phyloP scores from a whole-genome alignment of 2,888 invertebrate genomes.

The Carcina quercana region DNA sequence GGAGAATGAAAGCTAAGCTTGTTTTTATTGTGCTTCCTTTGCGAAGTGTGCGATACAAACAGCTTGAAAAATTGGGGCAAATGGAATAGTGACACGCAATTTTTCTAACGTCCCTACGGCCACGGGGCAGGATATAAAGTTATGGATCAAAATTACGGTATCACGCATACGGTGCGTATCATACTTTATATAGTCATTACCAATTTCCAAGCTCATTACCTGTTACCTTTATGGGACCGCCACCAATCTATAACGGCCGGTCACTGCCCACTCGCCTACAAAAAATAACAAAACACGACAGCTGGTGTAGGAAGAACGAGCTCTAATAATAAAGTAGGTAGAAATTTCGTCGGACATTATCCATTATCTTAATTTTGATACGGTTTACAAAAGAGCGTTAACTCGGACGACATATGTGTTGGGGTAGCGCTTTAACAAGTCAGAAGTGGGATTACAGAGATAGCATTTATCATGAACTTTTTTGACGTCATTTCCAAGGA shows the following conservation, averaged over 20 bases:
- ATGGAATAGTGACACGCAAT: slow-evolving; percentile 6
- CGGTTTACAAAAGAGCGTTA: slow-evolving; percentile 67
- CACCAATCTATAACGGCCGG: slow-evolving; percentile 53
- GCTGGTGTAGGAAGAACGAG: slow-evolving; percentile 43
- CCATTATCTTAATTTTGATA: slow-evolving; percentile 72
- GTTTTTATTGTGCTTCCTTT: slow-evolving; percentile 11
- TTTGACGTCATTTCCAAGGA: slow-evolving; percentile 1
- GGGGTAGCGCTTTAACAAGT: slow-evolving; percentile 29
- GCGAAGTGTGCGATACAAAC: slow-evolving; percentile 10
- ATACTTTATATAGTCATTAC: slow-evolving; percentile 61
- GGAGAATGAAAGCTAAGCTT: slow-evolving; percentile 11
- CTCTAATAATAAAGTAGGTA: slow-evolving; percentile 59
- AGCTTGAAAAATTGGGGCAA: slow-evolving; percentile 12
- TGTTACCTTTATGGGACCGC: slow-evolving; percentile 53
- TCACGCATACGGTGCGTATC: slow-evolving; percentile 32
- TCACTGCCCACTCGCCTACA: slow-evolving; percentile 45
- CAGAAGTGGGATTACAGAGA: slow-evolving; percentile 29
- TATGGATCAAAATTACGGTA: slow-evolving; percentile 49
- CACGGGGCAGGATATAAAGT: slow-evolving; percentile 37
- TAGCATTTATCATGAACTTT: slow-evolving; percentile 13
- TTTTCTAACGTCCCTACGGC: slow-evolving; percentile 8
- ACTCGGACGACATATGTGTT: slow-evolving; percentile 58
- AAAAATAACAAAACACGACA: slow-evolving; percentile 53
- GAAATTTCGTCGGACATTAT: slow-evolving; percentile 61
- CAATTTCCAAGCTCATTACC: slow-evolving; percentile 63